Base-by-base conservation (phyloP, 1,140 invertebrate genomes). In the Melipona quadrifasciata region DNA sequence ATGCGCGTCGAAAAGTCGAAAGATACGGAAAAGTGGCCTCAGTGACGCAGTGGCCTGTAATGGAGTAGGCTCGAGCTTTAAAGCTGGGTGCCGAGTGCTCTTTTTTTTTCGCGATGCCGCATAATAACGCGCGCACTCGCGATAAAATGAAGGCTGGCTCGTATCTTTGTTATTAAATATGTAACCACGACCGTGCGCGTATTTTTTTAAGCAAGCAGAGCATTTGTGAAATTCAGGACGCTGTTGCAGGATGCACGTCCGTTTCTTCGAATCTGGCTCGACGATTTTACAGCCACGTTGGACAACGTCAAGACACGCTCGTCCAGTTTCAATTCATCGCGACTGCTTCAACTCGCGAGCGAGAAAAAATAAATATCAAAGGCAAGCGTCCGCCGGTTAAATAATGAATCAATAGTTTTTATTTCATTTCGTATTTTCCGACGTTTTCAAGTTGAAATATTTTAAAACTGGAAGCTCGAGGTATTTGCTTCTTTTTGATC, bases 31-130 rank as follows among this genome's bases (percentile, higher is more conserved):
- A 81, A 73, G 58, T 75, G 71, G 71, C 80, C 47, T 65, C 51
- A 31, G 39, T 53, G 80, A 65, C 21, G 80, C 71, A 74, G 58
- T 82, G 71, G 80, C 55, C 71, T 55, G 80, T 75, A 65, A 82
- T 82, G 71, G 71, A 82, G 58, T 65, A 74, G 70, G 31, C 71
- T 75, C 58, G 19, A 65, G 24, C 12, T 82, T 82, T 65, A 74
- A 82, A 65, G 24, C 80, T 11, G 21, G 21, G 58, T 3, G 14
- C 27, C 5, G 55, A 34, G n/a, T n/a, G 21, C 27, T 74, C 6
- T 53, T 65, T 73, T 67, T 70, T 71, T 74, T 65, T 65, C 31
- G 6, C 31, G n/a, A 75, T 74, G 31, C 55, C 16, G 58, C 19
- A 64, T 19, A 58, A 72, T 55, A 72, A 58, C 17, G 14, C 19